These are phyloP conservation scores for Butastur rufipennis DNA, from an alignment of 2,113 vertebrate genomes.

Conservation along the genomic window DNA sequence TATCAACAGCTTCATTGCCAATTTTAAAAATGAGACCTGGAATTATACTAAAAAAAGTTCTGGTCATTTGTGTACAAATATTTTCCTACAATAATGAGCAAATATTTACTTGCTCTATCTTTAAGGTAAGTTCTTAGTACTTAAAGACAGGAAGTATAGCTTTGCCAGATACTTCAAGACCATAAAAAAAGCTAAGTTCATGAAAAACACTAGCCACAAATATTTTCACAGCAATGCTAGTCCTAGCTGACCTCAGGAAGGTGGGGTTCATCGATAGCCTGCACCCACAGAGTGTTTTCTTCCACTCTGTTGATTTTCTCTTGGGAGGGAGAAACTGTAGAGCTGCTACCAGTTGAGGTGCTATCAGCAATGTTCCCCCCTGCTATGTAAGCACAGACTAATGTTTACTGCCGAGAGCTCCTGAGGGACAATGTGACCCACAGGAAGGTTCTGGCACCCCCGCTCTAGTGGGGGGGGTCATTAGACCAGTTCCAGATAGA, in stretches of 20 bases:
- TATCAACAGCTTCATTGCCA: neutral
- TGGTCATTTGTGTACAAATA: neutral
- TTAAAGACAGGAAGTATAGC: neutral
- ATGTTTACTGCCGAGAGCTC: neutral
- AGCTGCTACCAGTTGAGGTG: neutral
- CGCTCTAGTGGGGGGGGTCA: neutral
- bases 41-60: neutral
- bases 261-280: neutral
- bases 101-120: neutral
- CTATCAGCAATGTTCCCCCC: neutral
- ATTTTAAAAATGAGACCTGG: neutral
- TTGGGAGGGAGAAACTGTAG: neutral
- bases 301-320: neutral
- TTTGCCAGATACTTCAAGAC: neutral
- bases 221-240: neutral
- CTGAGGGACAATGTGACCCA: neutral
- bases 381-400: neutral
- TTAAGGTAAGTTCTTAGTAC: neutral
- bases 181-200: neutral
- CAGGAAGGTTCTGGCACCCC: neutral
- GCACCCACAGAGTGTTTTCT: neutral
- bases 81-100: neutral
- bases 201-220: neutral
- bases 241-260: neutral
- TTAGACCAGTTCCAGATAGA: neutral